Evolutionary conservation across 2,113 vertebrate genomes (phyloP), one percentile per base, ranked within the genome.

Genomic region (Lichenostomus cassidix): DNA sequence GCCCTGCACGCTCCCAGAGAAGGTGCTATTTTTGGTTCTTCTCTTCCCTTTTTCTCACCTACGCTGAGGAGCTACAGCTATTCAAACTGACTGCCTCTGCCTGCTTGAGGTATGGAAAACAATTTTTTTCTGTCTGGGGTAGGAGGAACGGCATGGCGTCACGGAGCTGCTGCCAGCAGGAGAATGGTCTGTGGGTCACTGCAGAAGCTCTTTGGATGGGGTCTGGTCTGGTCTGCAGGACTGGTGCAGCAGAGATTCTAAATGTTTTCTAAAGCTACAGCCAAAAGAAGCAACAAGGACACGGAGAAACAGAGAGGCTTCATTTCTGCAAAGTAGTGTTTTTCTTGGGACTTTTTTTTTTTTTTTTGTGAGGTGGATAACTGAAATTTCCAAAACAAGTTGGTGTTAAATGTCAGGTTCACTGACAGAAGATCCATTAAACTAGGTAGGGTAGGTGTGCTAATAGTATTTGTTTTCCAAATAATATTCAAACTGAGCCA

Each of bases 21-120:
- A 93, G 83, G 39, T 81, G 42, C 62, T 95, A 62, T 67, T 92
- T 96, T 90, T 89, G 86, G 60, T 93, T 94, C 64, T 63, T 74
- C 70, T 79, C 65, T 85, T 85, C 42, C 53, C 63, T 94, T 93
- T 86, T 78, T 75, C 68, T 90, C 83, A 92, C 71, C 69, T 88
- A 46, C 1, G 0, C 90, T 19, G 42, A 92, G 76, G 85, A 96
- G 25, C 59, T 80, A 17, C 23, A 90, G 62, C 78, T 86, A 64
- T 77, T 87, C 83, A 83, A 86, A 83, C 39, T 46, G 39, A 60
- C 56, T 83, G 39, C 25, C 56, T 92, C 64, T 0, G 7, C 29
- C 58, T 75, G 69, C 60, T 71, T 3, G 8, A 93, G 64, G 55
- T 88, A 93, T 5, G 64, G 71, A 75, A 86, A 92, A 64, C 44